Base-by-base conservation (phyloP, 2,113 vertebrate genomes). In the Megaleporinus macrocephalus region DNA sequence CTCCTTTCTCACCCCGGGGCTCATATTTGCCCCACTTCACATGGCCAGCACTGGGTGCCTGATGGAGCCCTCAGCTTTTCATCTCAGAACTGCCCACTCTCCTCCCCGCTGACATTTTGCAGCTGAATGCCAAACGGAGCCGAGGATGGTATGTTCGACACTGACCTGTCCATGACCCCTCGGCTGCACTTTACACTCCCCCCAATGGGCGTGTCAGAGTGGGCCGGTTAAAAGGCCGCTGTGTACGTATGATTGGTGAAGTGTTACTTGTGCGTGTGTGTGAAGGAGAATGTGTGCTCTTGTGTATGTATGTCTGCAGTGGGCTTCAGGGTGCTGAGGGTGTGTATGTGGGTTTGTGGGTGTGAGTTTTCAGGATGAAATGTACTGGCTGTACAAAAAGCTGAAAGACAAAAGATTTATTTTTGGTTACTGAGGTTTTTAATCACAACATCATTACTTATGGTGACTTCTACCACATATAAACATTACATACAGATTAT, bases 131-230 rank as follows among this genome's bases (percentile, higher is more conserved):
- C 81, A 84, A 79, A 85, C 83, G 69, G 83, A 82, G 75, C 82
- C 83, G 15, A 81, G 83, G 83, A 87, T 83, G 83, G 86, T 88
- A 90, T 84, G 86, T 83, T 88, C 65, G 70, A 78, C 65, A 79
- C 57, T 93, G 92, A 92, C 91, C 92, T 78, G 85, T 86, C 88
- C 85, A 18, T 92, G 91, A 94, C 91, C 93, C 87, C 78, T 30
- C 79, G n/a, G 75, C 80, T 81, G 77, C 88, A 84, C 85, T 90
- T 87, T 87, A 79, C 81, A 74, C 53, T 89, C 80, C 90, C n/a
- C 89, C 86, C 72, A 78, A 73, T 65, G 89, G 73, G 85, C 57
- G 86, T 85, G 83, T 86, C 87, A 79, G 65, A 55, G 77, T 87
- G 84, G 88, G 83, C 84, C 33, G 75, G 78, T 81, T 89, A 80